These are phyloP conservation scores for Leptopilina myrica DNA, from an alignment of 2,888 invertebrate species.

Conservation along the genomic window DNA sequence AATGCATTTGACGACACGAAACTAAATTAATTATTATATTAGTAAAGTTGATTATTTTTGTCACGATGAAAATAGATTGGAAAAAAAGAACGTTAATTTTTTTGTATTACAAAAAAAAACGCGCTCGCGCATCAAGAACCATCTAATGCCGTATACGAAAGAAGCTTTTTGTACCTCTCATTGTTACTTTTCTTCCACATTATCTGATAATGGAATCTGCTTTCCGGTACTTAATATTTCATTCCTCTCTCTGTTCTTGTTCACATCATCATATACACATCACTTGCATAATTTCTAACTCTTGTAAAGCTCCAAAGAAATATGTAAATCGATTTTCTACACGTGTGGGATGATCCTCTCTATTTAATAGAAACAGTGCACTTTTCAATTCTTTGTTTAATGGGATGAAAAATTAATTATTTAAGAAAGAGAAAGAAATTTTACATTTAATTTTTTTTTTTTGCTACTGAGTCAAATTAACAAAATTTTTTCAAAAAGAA, in stretches of 20 bases:
- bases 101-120: neutral
- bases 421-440: no score
- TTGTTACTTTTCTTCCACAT: neutral
- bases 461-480: no score
- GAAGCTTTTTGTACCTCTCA: slow-evolving; percentile 5
- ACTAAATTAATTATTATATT: no score
- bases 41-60: neutral
- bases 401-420: no score
- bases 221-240: slow-evolving; percentile 27
- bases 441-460: no score
- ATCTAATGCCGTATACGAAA: neutral
- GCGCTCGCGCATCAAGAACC: slow-evolving; percentile 11
- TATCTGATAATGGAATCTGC: slow-evolving; percentile 33
- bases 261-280: neutral
- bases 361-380: no score
- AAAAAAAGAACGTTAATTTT: neutral
- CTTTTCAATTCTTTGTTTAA: no score
- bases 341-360: no score
- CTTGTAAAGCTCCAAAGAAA: neutral
- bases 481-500: no score
- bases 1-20: no score
- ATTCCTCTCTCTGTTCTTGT: neutral
- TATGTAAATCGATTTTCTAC: no score
- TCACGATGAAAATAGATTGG: no score
- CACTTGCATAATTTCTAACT: neutral